These are phyloP conservation scores for human (Homo sapiens) DNA, from an alignment of 2,113 vertebrate genomes.

Conservation along the genomic window DNA sequence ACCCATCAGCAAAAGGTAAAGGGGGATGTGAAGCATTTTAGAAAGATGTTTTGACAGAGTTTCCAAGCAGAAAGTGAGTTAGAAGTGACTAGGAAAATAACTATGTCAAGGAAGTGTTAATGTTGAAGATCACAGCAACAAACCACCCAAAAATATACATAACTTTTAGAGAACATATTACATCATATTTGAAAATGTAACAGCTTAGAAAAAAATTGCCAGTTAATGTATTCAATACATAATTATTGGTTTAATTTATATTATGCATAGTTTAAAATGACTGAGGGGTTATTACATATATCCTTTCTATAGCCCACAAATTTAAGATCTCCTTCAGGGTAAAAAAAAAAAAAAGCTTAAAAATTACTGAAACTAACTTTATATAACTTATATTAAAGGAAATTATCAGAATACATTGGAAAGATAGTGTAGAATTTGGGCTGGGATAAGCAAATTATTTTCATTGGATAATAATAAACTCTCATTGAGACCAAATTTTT, in stretches of 20 bases:
- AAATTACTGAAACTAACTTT: not conserved
- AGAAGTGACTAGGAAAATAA: not conserved
- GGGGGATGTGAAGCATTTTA: not conserved
- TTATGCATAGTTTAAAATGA: not conserved
- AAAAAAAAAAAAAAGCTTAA: no score
- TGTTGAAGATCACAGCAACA: not conserved
- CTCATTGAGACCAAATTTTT: not conserved
- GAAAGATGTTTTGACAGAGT: not conserved
- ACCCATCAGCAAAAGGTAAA: not conserved
- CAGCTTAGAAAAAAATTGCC: not conserved
- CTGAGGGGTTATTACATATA: not conserved
- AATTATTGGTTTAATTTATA: not conserved
- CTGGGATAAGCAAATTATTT: not conserved
- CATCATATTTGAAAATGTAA: not conserved
- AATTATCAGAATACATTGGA: not conserved
- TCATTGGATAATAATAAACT: not conserved
- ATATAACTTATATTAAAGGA: not conserved
- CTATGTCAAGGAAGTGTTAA: not conserved
- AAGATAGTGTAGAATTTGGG: not conserved
- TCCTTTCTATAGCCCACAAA: not conserved
- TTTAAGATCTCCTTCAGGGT: not conserved
- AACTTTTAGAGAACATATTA: not conserved
- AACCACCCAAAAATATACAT: not conserved
- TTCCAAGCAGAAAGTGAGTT: not conserved
- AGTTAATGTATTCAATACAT: no score